Percentiles rank a stretch among this genome's conserved stretches.
These are phyloP conservation scores for Catocala sponsa DNA, from an alignment of 2,888 invertebrate species.

Conservation along the genomic window DNA sequence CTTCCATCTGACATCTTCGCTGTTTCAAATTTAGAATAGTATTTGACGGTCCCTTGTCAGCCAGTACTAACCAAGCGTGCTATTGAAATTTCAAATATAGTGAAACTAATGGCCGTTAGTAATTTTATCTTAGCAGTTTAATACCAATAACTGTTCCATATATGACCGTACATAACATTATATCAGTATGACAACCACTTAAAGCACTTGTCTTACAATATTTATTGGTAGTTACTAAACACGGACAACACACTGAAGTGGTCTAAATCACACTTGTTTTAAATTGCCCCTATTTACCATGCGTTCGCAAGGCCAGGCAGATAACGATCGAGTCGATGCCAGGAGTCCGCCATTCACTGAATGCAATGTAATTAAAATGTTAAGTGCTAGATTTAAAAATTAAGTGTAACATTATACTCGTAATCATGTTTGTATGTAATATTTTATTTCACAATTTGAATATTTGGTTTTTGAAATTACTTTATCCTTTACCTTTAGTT, in stretches of 20 bases:
- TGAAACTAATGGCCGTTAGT: neutral
- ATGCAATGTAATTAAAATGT: constrained; percentile 33
- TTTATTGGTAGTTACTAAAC: constrained; percentile 38
- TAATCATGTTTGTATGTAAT: neutral
- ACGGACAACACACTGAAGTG: constrained; percentile 39
- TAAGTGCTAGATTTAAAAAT: constrained; percentile 9
- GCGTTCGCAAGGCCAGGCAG: constrained; percentile 54
- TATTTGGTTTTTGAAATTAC: too few relatives aligned
- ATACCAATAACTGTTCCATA: constrained; percentile 23
- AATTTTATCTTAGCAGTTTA: constrained; percentile 25
- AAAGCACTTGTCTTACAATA: constrained; percentile 32
- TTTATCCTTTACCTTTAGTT: too few relatives aligned
- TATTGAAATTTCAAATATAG: neutral
- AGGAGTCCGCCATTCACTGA: constrained; percentile 46
- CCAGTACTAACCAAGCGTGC: constrained; percentile 24
- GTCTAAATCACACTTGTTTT: constrained; percentile 49
- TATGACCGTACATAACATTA: constrained; percentile 7
- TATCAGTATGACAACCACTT: constrained; percentile 41
- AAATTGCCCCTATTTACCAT: constrained; percentile 53
- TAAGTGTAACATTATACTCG: neutral
- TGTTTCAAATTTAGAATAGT: constrained; percentile 63
- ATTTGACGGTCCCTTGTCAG: constrained; percentile 46
- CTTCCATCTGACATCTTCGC: constrained; percentile 63
- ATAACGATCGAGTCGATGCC: constrained; percentile 42
- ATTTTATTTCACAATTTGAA: too few relatives aligned